Evolutionary conservation across 2,797 vertebrate genomes (phyloP), one percentile per base, ranked within the genome.

Genomic region (Pitangus sulphuratus): DNA sequence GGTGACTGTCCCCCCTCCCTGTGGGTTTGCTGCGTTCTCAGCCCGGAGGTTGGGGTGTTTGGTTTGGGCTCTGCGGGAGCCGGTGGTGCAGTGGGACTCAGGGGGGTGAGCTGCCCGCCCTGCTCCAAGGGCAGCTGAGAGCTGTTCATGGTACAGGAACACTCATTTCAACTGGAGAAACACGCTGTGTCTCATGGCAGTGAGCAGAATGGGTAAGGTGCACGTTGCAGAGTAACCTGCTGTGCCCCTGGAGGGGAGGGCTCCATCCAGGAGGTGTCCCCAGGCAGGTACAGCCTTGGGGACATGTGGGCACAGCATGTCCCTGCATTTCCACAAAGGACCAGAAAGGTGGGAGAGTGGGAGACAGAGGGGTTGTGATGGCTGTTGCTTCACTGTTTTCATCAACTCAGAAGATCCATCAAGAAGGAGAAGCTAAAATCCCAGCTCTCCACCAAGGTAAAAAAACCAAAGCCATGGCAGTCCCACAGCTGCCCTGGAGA

Each of bases 371-470:
- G 58, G 16, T 51, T 37, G 37, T 93, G 75, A 60, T 6, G 5
- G 54, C 51, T 85, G 44, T 50, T 81, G 72, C 75, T 82, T 42
- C 31, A 15, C 20, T 85, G 56, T 66, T 94, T 62, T 58, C 53
- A 64, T 83, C 81, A 64, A 51, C 44, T 82, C 56, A 1, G 74
- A 94, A 95, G 93, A 93, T 68, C 40, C 6, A 3, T 39, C 74
- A 81, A 84, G 76, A 70, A 25, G 75, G 60, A 88, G 72, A 84
- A 86, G 51, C 31, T 66, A 84, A 82, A 93, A 82, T 66, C 50
- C 33, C 70, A 86, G 39, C 40, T 72, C 58, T 81, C 87, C 56
- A 72, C 24, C 37, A 77, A 90, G 94, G 84, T 93, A 90, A 90
- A 86, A 60, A 28, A 24, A 1, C 5, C 62, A 84, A 78, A 40